Conservation (phyloP, 1,140 invertebrate species). For the Patella vulgata region DNA sequence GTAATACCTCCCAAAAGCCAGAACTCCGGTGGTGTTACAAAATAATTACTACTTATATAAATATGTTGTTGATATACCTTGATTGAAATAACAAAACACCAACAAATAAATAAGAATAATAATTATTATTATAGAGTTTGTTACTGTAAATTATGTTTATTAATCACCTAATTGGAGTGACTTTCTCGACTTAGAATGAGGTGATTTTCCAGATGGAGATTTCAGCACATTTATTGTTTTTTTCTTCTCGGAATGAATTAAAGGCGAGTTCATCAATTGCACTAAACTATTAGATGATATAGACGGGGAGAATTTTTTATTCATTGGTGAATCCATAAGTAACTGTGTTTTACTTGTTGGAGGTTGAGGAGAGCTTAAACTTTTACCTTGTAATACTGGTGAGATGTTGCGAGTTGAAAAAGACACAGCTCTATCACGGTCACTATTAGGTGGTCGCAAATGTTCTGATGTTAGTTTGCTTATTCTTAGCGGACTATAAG, state of each 20-base stretch:
- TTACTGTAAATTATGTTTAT: too few species aligned
- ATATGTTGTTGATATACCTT: too few species aligned
- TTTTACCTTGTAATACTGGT: background rate
- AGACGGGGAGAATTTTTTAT: constrained; percentile 43
- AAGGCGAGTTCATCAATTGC: constrained; percentile 51
- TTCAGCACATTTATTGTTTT: background rate
- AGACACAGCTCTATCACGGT: background rate
- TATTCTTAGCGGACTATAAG: too few species aligned
- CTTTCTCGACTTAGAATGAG: constrained; percentile 25
- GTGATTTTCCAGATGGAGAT: background rate
- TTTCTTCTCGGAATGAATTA: constrained; percentile 29
- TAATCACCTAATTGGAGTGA: constrained; percentile 30
- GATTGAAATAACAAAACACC: too few species aligned
- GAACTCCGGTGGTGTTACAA: too few species aligned
- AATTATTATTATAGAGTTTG: too few species aligned
- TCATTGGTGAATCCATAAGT: constrained; percentile 15
- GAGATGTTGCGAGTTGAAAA: background rate
- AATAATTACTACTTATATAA: too few species aligned
- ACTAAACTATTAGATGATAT: constrained; percentile 49
- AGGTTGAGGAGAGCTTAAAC: background rate
- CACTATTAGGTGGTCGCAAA: too few species aligned
- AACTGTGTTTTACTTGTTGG: too few species aligned
- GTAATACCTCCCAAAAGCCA: too few species aligned
- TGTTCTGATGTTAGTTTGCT: too few species aligned
- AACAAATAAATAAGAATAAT: too few species aligned